phyloP scores from a whole-genome alignment of 2,113 vertebrate species.

The Apteryx owenii region DNA sequence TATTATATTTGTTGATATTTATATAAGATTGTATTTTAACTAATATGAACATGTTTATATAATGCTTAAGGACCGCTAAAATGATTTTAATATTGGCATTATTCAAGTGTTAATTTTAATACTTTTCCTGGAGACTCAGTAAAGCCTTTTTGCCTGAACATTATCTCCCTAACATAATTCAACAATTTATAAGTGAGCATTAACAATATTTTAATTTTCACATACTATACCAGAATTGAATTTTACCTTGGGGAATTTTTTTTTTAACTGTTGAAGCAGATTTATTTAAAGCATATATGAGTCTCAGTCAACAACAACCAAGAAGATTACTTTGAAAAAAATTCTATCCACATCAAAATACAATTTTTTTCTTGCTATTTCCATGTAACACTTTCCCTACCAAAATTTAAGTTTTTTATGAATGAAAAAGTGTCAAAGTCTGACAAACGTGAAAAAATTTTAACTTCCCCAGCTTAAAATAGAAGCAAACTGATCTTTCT shows the following conservation, averaged over 20 bases:
- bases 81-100: not conserved
- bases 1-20: not conserved
- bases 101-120: not conserved
- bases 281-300: not conserved
- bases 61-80: not conserved
- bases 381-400: not conserved
- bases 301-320: not conserved
- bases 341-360: not conserved
- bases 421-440: not conserved
- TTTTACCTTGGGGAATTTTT: not conserved
- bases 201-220: not conserved
- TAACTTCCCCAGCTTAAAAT: not conserved
- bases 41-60: not conserved
- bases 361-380: not conserved
- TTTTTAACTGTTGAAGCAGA: not conserved
- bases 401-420: not conserved
- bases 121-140: not conserved
- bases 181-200: not conserved
- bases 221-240: not conserved
- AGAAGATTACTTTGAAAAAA: not conserved
- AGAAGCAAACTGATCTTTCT: not conserved
- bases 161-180: not conserved
- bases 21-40: not conserved
- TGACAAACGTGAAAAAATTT: not conserved
- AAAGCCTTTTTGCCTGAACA: not conserved